These are phyloP conservation scores for Synanthedon andrenaeformis DNA, from an alignment of 2,888 invertebrate species.

Conservation along the genomic window DNA sequence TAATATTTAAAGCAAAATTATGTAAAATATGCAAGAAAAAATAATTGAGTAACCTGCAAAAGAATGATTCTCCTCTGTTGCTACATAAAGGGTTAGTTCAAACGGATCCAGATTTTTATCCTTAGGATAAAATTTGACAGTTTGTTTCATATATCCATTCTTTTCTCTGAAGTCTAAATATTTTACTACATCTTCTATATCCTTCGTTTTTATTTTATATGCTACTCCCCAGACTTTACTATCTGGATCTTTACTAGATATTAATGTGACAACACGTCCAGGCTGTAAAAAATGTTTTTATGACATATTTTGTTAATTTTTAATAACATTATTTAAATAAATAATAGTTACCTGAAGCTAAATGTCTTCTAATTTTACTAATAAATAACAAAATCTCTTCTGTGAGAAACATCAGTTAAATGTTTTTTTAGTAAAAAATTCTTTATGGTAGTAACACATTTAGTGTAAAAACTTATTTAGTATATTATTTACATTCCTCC, in stretches of 20 bases:
- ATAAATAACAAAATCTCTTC: no score
- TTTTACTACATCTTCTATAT: constrained; percentile 77
- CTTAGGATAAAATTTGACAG: constrained; percentile 79
- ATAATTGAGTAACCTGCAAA: constrained; percentile 65
- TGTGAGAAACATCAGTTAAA: no score
- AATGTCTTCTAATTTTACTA: no score
- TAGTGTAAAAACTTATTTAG: no score
- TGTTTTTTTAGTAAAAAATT: no score
- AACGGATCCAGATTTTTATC: constrained; percentile 68
- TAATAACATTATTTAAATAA: no score
- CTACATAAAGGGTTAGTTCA: constrained; percentile 83
- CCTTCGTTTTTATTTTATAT: constrained; percentile 81
- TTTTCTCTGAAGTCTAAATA: constrained; percentile 93
- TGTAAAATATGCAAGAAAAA: neutral
- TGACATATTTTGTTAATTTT: no score
- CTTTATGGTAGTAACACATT: no score
- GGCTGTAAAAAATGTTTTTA: constrained; percentile 68
- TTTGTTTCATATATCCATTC: constrained; percentile 86
- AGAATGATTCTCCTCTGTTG: constrained; percentile 82
- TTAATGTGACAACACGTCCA: constrained; percentile 88
- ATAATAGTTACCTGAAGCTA: no score
- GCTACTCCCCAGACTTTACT: constrained; percentile 92
- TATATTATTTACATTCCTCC: no score
- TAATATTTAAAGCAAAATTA: neutral
- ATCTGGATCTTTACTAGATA: constrained; percentile 70